Conservation (phyloP, 2,888 invertebrate species). For the Drosophila kanekoi region DNA sequence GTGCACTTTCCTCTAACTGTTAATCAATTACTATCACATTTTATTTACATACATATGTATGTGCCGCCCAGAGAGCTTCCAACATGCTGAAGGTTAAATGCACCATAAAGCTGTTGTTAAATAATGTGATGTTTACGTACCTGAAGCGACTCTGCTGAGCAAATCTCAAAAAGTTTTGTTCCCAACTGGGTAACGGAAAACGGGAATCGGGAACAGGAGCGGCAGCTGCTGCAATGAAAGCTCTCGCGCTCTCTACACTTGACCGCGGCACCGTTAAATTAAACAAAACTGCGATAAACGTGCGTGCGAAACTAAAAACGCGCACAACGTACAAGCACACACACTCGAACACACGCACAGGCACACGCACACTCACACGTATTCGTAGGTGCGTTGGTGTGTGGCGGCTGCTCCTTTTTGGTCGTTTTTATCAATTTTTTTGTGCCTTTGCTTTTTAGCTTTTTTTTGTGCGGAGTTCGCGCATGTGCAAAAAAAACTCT, state of each 20-base stretch:
- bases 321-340: constrained; percentile 40
- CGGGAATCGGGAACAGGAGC: constrained; percentile 45
- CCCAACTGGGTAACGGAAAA: constrained; percentile 42
- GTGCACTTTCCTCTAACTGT: constrained; percentile 24
- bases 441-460: constrained; percentile 58
- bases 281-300: constrained; percentile 62
- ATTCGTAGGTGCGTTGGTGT: constrained; percentile 36
- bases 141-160: constrained; percentile 29
- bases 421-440: constrained; percentile 73
- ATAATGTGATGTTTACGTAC: constrained; percentile 58
- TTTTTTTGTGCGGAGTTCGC: constrained; percentile 74
- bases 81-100: constrained; percentile 37
- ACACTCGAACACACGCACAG: constrained; percentile 7
- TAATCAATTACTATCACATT: constrained; percentile 28
- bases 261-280: constrained; percentile 77
- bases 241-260: constrained; percentile 62
- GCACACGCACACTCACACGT: constrained; percentile 12
- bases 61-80: not conserved
- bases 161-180: constrained; percentile 48
- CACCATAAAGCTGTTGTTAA: constrained; percentile 8
- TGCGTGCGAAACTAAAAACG: constrained; percentile 72
- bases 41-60: constrained; percentile 34
- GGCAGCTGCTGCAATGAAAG: constrained; percentile 10
- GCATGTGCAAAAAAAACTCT: constrained; percentile 67
- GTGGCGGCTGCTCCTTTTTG: constrained; percentile 63